Evolutionary conservation across 2,797 vertebrate genomes (phyloP).

Genomic region (Diplodus sargus): DNA sequence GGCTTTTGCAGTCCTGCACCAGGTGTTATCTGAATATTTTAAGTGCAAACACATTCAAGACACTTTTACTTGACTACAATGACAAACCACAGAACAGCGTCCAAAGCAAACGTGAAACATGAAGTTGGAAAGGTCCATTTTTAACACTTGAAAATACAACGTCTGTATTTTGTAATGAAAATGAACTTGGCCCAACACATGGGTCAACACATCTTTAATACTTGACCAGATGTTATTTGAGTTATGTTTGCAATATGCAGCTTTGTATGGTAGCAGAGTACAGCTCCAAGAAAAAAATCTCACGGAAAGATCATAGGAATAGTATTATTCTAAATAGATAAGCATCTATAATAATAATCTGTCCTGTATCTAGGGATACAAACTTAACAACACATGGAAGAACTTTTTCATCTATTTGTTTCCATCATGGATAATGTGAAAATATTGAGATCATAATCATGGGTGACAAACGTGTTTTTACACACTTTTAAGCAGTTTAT

Average conservation of each 20-base stretch:
- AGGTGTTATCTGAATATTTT: slow-evolving; percentile 72
- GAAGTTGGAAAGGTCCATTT: slow-evolving; percentile 13
- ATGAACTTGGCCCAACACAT: neutral
- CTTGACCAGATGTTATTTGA: neutral
- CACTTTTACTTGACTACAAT: slow-evolving; percentile 33
- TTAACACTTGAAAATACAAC: slow-evolving; percentile 11
- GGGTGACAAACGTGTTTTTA: neutral
- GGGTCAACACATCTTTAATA: slow-evolving; percentile 20
- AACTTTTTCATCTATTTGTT: too few relatives aligned
- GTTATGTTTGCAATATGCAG: slow-evolving; percentile 27
- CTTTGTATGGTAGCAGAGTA: neutral
- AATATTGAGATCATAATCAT: neutral
- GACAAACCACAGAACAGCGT: slow-evolving; percentile 21
- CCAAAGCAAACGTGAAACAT: slow-evolving; percentile 21
- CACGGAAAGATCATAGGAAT: neutral
- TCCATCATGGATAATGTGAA: neutral
- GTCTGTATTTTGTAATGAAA: neutral
- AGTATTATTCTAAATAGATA: neutral
- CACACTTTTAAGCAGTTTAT: neutral
- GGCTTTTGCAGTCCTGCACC: slow-evolving; percentile 32
- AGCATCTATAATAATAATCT: neutral
- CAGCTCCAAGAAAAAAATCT: neutral
- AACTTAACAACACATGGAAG: neutral
- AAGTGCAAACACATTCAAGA: slow-evolving; percentile 40
- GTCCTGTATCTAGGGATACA: neutral